Base-by-base conservation (phyloP, 53 echinoderm and acorn worm species). In the Paracentrotus lividus region DNA sequence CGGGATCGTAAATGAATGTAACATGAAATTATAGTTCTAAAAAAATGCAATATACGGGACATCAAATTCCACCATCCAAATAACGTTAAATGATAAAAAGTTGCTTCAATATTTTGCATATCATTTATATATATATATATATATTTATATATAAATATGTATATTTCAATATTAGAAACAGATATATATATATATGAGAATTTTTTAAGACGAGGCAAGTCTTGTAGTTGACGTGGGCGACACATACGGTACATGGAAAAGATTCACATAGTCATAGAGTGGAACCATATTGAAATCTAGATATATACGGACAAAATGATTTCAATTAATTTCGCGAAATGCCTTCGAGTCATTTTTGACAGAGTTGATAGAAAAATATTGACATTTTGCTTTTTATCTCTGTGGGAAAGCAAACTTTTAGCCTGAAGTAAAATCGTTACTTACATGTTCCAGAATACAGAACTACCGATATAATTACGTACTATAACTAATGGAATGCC, bases 361-460 rank as follows among this genome's bases (percentile, higher is more conserved):
- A 81, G 33, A 44, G 44, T 81, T 45, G 81, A 81, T 81, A 81
- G 81, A 81, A 81, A 69, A 81, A 81, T 81, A 81, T 81, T 81
- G 81, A 81, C 47, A 47, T 81, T 81, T 47, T 0, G 45, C 47
- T 81, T 81, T 81, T 81, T 81, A 81, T n/a, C 81, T 81, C 47
- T 14, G 47, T 13, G 9, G n/a, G 81, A 81, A 81, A 81, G 26
- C 6, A 8, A 47, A 49, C 6, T 81, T 81, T 81, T 81, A 47
- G 81, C 81, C 81, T 81, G 47, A 26, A 47, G 81, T 81, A 26
- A 81, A 81, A 81, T 81, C 81, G 47, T 81, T 47, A 81, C 81
- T 81, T 47, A 47, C 45, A 47, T 81, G 81, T 47, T 47, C 47
- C 27, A 81, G 49, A 81, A 81, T 81, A 8, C 27, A 9, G 67